Evolutionary conservation across 2,888 invertebrate genomes (phyloP), one percentile per base, ranked within the genome.

Genomic region (Omphaloscelis lunosa): DNA sequence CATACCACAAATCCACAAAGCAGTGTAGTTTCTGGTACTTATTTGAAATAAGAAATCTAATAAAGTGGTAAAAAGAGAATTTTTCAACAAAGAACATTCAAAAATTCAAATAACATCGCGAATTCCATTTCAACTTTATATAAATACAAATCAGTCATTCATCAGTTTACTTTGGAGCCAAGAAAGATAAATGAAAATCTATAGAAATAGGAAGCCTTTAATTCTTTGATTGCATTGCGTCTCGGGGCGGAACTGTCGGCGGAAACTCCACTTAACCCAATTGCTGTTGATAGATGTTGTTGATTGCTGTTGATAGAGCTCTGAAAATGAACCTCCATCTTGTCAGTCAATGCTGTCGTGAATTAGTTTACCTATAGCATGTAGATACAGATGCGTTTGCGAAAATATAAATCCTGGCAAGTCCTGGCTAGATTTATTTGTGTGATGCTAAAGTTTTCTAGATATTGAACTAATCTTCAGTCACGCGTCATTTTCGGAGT

Each of bases 191-290:
- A 86, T 72, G 41, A 70, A 76, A 80, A 88, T 69, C 56, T 73
- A 86, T 79, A 88, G 72, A 34, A 62, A 77, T 79, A 83, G 80
- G 83, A 75, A 78, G 77, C 58, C 79, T 79, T 89, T 84, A 86
- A 87, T 87, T 80, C 69, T 80, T 89, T 89, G 90, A 92, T 92
- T 89, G 90, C 86, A 86, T 88, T 87, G 89, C 89, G 88, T 90
- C 89, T 89, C 75, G 75, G 85, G 75, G 77, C 83, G 87, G 86
- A 87, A 80, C 80, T 75, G 81, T 72, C 86, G 80, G 77, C 86
- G 92, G 93, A 94, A 93, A 90, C 90, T 90, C 85, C 94, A 95
- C 91, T 94, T 95, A 94, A 93, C 93, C 93, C 91, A 92, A 94
- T 95, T 95, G 92, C 88, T 82, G 82, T 79, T 72, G 84, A 91